Conservation (phyloP, 2,888 invertebrate species). For the Xestia xanthographa region DNA sequence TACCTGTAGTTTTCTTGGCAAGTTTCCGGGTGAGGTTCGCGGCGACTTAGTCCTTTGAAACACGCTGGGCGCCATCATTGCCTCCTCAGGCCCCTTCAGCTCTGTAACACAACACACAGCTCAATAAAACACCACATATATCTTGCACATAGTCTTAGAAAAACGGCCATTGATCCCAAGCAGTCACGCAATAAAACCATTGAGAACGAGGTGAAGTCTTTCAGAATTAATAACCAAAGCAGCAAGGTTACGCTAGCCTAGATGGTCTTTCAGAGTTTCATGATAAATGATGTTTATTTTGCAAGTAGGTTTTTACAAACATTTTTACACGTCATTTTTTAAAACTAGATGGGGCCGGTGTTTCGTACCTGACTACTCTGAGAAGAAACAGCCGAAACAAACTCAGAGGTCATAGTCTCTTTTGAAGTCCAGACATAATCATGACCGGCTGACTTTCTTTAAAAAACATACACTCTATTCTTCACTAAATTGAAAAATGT, state of each 20-base stretch:
- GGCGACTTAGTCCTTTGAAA: slow-evolving; percentile 89
- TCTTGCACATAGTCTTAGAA: slow-evolving; percentile 25
- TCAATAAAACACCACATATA: slow-evolving; percentile 40
- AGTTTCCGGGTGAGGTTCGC: slow-evolving; percentile 84
- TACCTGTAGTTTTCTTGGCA: slow-evolving; percentile 87
- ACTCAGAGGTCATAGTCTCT: too few species aligned
- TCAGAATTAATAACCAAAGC: slow-evolving; percentile 60
- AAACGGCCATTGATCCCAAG: slow-evolving; percentile 65
- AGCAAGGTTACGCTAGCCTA: slow-evolving; percentile 64
- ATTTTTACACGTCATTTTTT: too few species aligned
- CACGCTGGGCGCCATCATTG: slow-evolving; percentile 91
- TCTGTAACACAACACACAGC: slow-evolving; percentile 77
- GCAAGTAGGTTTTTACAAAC: too few species aligned
- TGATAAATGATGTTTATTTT: too few species aligned
- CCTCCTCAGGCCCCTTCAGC: slow-evolving; percentile 84
- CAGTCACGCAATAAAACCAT: slow-evolving; percentile 72
- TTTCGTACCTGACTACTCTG: too few species aligned
- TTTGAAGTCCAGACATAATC: too few species aligned
- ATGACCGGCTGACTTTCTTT: slow-evolving; percentile 10
- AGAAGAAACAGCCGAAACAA: too few species aligned
- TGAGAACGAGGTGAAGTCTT: slow-evolving; percentile 71
- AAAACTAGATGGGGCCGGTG: too few species aligned
- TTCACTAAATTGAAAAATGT: not conserved
- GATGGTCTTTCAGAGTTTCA: slow-evolving; percentile 52
- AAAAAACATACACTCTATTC: slow-evolving; percentile 28